These are phyloP conservation scores for Tetheella fluctuosa DNA, from an alignment of 2,888 invertebrate species.

Conservation along the genomic window DNA sequence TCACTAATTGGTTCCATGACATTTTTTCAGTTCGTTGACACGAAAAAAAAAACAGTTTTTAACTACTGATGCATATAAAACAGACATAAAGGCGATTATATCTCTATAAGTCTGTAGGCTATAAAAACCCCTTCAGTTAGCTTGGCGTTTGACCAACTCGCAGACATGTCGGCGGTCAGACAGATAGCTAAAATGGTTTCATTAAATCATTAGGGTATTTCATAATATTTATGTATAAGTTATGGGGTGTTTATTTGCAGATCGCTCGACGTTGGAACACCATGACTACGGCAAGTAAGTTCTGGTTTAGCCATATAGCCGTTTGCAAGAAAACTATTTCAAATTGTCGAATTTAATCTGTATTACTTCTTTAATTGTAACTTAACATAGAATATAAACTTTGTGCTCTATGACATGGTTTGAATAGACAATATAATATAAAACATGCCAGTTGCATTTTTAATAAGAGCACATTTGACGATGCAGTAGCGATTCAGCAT, in stretches of 20 bases:
- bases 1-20: too few relatives aligned
- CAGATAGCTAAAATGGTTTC: neutral
- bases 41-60: too few relatives aligned
- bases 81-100: too few relatives aligned
- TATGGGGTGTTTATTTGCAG: slow-evolving; percentile 32
- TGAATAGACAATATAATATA: too few relatives aligned
- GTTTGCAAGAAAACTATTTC: slow-evolving; percentile 31
- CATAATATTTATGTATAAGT: slow-evolving; percentile 26
- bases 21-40: too few relatives aligned
- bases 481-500: too few relatives aligned
- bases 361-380: neutral
- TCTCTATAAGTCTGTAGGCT: too few relatives aligned
- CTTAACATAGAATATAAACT: neutral
- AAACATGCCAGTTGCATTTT: too few relatives aligned
- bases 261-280: slow-evolving; percentile 17
- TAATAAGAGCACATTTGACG: too few relatives aligned
- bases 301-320: slow-evolving; percentile 12
- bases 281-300: slow-evolving; percentile 19
- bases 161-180: neutral
- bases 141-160: neutral
- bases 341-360: neutral
- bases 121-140: too few relatives aligned
- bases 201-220: slow-evolving; percentile 17
- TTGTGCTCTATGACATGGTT: neutral
- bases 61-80: too few relatives aligned